Percentiles rank a stretch among this genome's conserved stretches.
These are phyloP conservation scores for Parnassius orleans DNA, from an alignment of 2,888 invertebrate genomes.

Conservation along the genomic window DNA sequence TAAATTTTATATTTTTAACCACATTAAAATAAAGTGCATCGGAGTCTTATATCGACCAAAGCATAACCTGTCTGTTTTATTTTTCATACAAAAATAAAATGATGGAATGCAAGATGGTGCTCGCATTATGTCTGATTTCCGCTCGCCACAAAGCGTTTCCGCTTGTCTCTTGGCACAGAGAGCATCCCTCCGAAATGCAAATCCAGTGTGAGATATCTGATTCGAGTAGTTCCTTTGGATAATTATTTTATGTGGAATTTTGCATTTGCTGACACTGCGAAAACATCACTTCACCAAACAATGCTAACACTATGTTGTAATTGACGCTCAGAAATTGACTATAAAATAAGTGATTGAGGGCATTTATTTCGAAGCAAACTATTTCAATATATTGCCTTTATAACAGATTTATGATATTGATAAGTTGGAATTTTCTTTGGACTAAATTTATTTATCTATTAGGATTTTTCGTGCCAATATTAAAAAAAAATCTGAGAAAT, in stretches of 20 bases:
- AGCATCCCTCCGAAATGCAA: conserved; percentile 72
- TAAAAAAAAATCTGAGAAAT: no score
- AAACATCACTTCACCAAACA: no score
- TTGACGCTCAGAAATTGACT: not conserved
- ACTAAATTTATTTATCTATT: no score
- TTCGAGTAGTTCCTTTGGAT: conserved; percentile 18
- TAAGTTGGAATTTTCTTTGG: no score
- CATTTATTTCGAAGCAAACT: no score
- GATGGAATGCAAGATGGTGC: conserved; percentile 60
- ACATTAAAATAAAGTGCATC: conserved; percentile 18
- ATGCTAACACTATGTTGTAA: not conserved
- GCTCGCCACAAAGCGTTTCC: conserved; percentile 71
- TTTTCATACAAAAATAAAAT: conserved; percentile 42
- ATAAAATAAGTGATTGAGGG: no score
- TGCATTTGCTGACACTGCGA: conserved; percentile 1
- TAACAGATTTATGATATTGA: no score
- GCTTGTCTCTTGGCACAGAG: conserved; percentile 70
- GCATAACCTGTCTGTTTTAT: conserved; percentile 37
- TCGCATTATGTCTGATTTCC: conserved; percentile 72
- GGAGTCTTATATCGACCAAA: conserved; percentile 13
- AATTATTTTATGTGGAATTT: conserved; percentile 18
- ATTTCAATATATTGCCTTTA: no score
- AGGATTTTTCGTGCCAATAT: no score
- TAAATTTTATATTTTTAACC: no score
- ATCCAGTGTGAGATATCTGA: conserved; percentile 44